Evolutionary conservation across 2,797 vertebrate species (phyloP).

Genomic region (Amniataba percoides): DNA sequence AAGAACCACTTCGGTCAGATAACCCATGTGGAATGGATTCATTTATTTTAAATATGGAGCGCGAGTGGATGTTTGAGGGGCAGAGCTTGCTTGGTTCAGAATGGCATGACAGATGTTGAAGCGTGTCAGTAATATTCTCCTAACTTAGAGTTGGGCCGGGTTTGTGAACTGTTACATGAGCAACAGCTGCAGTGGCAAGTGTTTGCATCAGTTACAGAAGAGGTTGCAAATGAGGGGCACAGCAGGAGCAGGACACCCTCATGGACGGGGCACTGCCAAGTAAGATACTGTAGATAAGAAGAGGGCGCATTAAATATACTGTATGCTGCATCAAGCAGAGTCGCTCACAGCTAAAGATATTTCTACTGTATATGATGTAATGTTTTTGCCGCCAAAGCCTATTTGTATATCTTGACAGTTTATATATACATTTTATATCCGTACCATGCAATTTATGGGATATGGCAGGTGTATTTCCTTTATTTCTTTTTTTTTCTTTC

Average conservation of each 20-base stretch:
- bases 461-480: not conserved
- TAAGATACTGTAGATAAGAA: slow-evolving; percentile 3
- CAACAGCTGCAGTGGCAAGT: slow-evolving; percentile 25
- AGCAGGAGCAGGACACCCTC: not conserved
- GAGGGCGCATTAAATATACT: slow-evolving; percentile 2
- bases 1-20: slow-evolving; percentile 12
- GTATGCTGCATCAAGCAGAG: slow-evolving; percentile 15
- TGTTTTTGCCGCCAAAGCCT: not conserved
- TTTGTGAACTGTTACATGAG: not conserved
- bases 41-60: slow-evolving; percentile 5
- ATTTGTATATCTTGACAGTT: not conserved
- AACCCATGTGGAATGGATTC: slow-evolving; percentile 5
- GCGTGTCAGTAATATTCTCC: not conserved
- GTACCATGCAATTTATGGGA: not conserved
- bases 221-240: slow-evolving; percentile 20
- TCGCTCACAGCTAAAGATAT: slow-evolving; percentile 13
- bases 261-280: not conserved
- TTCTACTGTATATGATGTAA: not conserved
- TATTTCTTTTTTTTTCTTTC: slow-evolving; percentile 16
- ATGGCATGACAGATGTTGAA: not conserved
- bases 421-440: not conserved
- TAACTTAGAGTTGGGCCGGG: slow-evolving; percentile 12
- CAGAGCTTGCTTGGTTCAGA: too few species aligned
- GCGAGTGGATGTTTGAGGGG: not conserved
- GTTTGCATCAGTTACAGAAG: slow-evolving; percentile 42